phyloP scores from a whole-genome alignment of 2,888 invertebrate species.

The Lypha dubia region DNA sequence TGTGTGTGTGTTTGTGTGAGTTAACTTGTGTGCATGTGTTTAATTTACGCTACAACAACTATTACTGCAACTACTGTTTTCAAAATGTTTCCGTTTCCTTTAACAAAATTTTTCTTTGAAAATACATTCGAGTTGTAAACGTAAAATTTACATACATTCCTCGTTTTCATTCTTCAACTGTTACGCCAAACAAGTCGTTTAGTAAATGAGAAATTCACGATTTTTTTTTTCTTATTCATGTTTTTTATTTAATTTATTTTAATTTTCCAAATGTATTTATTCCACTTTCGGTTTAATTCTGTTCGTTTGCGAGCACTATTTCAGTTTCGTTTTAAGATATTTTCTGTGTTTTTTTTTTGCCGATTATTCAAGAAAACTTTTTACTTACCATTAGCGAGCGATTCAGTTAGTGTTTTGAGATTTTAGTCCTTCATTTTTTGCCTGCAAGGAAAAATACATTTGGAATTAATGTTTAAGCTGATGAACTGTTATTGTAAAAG shows the following conservation, averaged over 20 bases:
- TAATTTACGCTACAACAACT: constrained; percentile 33
- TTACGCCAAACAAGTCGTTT: constrained; percentile 58
- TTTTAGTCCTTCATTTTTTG: constrained; percentile 10
- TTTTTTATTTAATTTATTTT: neutral
- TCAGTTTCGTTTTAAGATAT: neutral
- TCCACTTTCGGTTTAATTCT: constrained; percentile 22
- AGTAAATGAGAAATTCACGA: constrained; percentile 44
- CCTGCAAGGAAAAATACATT: constrained; percentile 14
- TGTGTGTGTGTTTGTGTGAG: constrained; percentile 5
- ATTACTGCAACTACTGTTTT: constrained; percentile 53
- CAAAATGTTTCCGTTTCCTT: constrained; percentile 71
- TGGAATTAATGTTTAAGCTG: neutral
- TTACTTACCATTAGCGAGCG: constrained; percentile 36
- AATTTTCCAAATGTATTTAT: constrained; percentile 25
- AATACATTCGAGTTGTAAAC: constrained; percentile 34
- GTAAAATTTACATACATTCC: constrained; percentile 51
- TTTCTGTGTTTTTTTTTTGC: neutral
- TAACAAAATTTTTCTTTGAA: constrained; percentile 54
- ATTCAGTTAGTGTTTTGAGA: neutral
- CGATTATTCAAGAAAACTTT: neutral
- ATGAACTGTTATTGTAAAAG: neutral
- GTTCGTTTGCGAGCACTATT: neutral
- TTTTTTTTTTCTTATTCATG: neutral
- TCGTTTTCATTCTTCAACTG: constrained; percentile 30
- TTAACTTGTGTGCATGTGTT: constrained; percentile 12